phyloP scores from a whole-genome alignment of 2,797 vertebrate genomes.

The Sorex maritimensis region DNA sequence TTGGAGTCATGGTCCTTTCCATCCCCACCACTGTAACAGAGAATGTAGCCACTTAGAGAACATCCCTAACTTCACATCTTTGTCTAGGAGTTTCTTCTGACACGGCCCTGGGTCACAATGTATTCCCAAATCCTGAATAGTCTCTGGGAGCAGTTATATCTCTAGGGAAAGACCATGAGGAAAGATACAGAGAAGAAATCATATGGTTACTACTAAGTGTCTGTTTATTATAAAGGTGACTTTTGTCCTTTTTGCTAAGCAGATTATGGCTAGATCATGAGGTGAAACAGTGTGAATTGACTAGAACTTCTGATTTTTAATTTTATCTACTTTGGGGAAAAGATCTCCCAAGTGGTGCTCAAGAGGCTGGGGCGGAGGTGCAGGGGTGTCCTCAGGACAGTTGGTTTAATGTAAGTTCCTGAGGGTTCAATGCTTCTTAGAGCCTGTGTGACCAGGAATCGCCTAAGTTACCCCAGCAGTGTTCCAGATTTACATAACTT shows the following conservation, averaged over 20 bases:
- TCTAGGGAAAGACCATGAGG: not conserved
- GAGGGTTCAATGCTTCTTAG: too few species aligned
- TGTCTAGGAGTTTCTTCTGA: not conserved
- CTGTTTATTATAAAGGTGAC: not conserved
- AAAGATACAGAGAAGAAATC: not conserved
- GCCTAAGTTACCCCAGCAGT: too few species aligned
- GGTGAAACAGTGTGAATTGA: not conserved
- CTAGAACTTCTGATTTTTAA: constrained; percentile 3
- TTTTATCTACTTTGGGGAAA: constrained; percentile 38
- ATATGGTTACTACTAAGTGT: not conserved
- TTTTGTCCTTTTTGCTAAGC: constrained; percentile 35
- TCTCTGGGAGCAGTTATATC: not conserved
- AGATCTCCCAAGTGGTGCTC: too few species aligned
- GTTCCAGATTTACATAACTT: too few species aligned
- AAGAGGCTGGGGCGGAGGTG: too few species aligned
- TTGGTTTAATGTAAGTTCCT: too few species aligned
- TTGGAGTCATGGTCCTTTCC: not conserved
- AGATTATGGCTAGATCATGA: not conserved
- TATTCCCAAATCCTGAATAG: not conserved
- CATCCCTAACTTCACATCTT: not conserved
- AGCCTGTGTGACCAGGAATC: too few species aligned
- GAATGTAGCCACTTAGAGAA: not conserved
- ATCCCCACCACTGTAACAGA: not conserved
- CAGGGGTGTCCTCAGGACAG: too few species aligned
- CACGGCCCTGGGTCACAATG: not conserved